Evolutionary conservation across 2,797 vertebrate genomes (phyloP).

Genomic region (Leuciscus waleckii): DNA sequence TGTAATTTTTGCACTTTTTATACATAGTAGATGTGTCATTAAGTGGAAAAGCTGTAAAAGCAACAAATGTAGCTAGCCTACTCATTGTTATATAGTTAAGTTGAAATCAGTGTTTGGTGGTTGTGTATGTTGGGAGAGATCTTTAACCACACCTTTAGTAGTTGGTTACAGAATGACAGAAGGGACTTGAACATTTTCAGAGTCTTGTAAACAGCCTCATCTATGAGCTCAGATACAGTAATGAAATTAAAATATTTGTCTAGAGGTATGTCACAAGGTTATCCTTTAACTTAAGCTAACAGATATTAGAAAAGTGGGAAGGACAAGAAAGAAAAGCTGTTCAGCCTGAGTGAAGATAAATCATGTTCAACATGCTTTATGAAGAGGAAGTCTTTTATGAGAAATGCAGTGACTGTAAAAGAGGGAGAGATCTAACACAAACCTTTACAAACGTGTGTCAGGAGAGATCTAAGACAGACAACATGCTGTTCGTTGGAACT

Average conservation of each 20-base stretch:
- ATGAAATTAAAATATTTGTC: constrained; percentile 38
- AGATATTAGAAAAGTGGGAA: not conserved
- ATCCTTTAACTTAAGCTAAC: constrained; percentile 53
- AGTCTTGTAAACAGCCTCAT: constrained; percentile 9
- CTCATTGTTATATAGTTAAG: not conserved
- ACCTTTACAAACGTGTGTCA: not conserved
- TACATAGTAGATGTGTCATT: not conserved
- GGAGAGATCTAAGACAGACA: not conserved
- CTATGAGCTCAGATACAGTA: not conserved
- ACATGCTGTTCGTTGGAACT: not conserved
- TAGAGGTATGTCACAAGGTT: constrained; percentile 38
- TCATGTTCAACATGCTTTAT: not conserved
- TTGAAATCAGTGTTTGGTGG: constrained; percentile 39
- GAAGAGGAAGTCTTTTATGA: constrained; percentile 20
- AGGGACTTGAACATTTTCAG: constrained; percentile 11
- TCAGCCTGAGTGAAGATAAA: not conserved
- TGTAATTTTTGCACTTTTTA: not conserved
- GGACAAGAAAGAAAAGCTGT: not conserved
- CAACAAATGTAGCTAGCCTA: not conserved
- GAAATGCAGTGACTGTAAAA: constrained; percentile 4
- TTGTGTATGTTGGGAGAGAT: constrained; percentile 36
- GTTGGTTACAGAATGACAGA: constrained; percentile 28
- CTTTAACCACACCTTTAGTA: constrained; percentile 49
- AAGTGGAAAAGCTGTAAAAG: not conserved
- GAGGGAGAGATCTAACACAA: not conserved